Conservation (phyloP, 2,113 vertebrate genomes). For the Micronycteris hirsuta region DNA sequence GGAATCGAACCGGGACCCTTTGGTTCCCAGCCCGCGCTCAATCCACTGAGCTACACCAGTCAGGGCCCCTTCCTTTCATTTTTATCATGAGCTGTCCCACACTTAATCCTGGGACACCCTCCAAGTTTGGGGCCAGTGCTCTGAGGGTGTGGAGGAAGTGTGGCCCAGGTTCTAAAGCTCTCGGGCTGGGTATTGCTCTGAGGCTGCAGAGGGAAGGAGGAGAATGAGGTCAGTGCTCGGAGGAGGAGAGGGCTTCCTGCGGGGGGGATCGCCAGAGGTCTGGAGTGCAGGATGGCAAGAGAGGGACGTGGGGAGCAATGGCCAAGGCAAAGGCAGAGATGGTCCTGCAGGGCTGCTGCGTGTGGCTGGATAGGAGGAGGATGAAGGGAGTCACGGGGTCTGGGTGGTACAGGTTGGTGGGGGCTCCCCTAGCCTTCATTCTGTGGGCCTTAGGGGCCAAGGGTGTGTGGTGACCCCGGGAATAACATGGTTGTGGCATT, state of each 20-base stretch:
- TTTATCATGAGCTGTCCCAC: background rate
- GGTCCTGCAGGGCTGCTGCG: background rate
- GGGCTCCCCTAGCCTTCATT: background rate
- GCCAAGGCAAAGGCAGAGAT: background rate
- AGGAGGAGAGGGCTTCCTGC: background rate
- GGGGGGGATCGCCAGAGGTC: background rate
- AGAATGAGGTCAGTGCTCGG: background rate
- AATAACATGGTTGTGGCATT: background rate
- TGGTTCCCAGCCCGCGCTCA: no score
- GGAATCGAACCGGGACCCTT: no score
- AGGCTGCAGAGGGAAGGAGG: background rate
- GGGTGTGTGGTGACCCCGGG: background rate
- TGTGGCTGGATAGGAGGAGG: background rate
- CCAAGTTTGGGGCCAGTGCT: background rate
- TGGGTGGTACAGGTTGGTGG: background rate
- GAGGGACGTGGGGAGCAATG: background rate
- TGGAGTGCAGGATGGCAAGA: background rate
- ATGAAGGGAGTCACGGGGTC: background rate
- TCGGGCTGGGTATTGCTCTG: background rate
- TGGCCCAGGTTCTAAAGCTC: background rate
- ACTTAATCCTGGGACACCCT: background rate
- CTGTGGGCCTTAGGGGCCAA: background rate
- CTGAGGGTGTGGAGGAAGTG: background rate
- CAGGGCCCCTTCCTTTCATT: background rate
- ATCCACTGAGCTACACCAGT: no score